Evolutionary conservation across 92 coral and sea anemone species (phyloP).

Genomic region (Porites cylindrica): DNA sequence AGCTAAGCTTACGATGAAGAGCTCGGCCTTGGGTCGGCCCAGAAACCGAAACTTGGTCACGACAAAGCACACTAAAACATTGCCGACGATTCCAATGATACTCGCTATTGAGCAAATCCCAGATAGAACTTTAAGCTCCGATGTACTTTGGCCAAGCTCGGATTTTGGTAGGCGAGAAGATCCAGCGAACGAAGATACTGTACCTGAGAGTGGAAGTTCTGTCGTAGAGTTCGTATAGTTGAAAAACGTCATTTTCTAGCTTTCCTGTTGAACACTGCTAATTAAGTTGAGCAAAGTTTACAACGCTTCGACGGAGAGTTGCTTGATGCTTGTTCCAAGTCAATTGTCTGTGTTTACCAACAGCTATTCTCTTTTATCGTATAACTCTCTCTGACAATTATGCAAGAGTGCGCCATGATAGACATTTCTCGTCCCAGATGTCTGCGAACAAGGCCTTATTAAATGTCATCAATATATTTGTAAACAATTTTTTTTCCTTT

Average conservation of each 20-base stretch:
- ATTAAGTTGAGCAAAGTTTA: not conserved
- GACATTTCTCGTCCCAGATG: not conserved
- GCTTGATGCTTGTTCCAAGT: not conserved
- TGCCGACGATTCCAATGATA: constrained; percentile 75
- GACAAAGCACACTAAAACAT: constrained; percentile 75
- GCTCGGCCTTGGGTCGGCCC: constrained; percentile 81
- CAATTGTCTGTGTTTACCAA: not conserved
- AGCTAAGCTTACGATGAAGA: constrained; percentile 78
- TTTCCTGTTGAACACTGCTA: not conserved
- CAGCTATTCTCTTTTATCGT: not conserved
- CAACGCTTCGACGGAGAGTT: not conserved
- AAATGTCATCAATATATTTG: not conserved
- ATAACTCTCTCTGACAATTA: not conserved
- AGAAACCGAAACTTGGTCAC: constrained; percentile 79
- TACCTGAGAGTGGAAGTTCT: not conserved
- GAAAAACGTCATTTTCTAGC: not conserved
- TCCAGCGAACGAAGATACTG: not conserved
- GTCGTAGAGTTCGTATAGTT: not conserved
- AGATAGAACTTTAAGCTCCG: constrained; percentile 33
- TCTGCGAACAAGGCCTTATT: not conserved
- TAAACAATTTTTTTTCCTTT: not conserved
- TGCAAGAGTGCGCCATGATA: no score
- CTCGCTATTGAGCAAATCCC: constrained; percentile 33
- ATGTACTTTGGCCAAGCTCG: constrained; percentile 6
- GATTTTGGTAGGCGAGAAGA: not conserved